These are phyloP conservation scores for Ormyrus pomaceus DNA, from an alignment of 2,888 invertebrate genomes.

Conservation along the genomic window DNA sequence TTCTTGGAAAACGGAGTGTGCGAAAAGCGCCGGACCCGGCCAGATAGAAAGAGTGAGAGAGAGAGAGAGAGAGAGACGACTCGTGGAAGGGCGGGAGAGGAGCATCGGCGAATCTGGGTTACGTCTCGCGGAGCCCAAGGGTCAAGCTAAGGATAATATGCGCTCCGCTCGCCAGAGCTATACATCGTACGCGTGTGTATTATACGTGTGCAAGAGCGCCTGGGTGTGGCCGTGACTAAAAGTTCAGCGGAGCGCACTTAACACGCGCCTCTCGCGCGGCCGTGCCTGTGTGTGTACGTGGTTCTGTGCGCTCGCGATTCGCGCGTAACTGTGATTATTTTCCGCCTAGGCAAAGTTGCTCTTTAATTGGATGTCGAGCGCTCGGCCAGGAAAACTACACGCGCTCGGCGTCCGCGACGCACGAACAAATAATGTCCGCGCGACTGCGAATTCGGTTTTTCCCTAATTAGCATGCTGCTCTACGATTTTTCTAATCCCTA, in stretches of 20 bases:
- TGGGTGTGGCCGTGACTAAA: slow-evolving; percentile 76
- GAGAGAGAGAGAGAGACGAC: slow-evolving; percentile 38
- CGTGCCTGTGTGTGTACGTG: not conserved
- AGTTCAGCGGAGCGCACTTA: slow-evolving; percentile 74
- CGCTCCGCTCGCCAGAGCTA: not conserved
- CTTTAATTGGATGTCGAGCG: not conserved
- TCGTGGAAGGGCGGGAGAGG: slow-evolving; percentile 8
- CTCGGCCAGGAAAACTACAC: not conserved
- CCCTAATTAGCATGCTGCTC: no score
- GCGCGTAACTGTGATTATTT: not conserved
- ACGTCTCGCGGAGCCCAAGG: slow-evolving; percentile 6
- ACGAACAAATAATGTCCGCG: not conserved
- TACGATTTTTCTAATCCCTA: no score
- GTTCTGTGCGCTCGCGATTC: not conserved
- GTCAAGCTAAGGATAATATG: slow-evolving; percentile 1
- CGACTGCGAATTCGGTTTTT: no score
- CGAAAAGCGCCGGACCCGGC: slow-evolving; percentile 25
- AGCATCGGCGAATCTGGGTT: not conserved
- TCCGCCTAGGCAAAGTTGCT: not conserved
- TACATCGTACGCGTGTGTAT: not conserved
- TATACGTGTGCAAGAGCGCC: slow-evolving; percentile 52
- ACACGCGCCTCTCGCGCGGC: slow-evolving; percentile 60
- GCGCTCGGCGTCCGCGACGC: not conserved
- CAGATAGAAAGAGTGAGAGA: not conserved
- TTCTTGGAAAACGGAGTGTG: slow-evolving; percentile 53